These are phyloP conservation scores for Petaurus breviceps DNA, from an alignment of 2,113 vertebrate genomes.

Conservation along the genomic window DNA sequence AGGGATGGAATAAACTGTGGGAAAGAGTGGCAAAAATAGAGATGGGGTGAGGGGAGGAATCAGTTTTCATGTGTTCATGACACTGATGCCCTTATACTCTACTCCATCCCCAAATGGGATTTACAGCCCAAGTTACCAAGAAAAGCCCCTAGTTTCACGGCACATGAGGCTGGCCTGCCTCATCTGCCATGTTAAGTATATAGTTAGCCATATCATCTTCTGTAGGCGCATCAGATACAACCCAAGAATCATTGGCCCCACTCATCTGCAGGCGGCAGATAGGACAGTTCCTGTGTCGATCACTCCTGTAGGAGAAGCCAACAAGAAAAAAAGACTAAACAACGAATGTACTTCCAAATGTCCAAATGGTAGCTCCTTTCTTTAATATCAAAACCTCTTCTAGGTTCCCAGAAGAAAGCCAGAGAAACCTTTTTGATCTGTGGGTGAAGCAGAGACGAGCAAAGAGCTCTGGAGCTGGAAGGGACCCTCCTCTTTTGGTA, in stretches of 20 bases:
- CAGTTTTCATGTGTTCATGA: constrained; percentile 60
- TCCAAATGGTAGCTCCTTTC: neutral
- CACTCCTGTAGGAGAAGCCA: constrained; percentile 90
- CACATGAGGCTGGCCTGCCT: constrained; percentile 93
- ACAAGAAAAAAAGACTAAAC: neutral
- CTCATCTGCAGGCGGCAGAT: constrained; percentile 96
- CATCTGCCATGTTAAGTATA: constrained; percentile 97
- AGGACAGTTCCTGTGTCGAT: constrained; percentile 95
- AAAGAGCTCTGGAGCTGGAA: neutral
- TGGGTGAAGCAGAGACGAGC: neutral
- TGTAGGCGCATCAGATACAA: constrained; percentile 96
- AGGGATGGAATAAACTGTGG: constrained; percentile 59
- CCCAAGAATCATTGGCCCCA: constrained; percentile 95
- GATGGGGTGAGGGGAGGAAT: neutral
- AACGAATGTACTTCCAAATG: neutral
- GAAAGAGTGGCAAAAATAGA: constrained; percentile 67
- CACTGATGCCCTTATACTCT: constrained; percentile 9
- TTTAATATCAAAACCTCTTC: constrained; percentile 18
- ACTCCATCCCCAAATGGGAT: neutral
- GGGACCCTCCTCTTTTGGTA: neutral
- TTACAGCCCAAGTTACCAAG: neutral
- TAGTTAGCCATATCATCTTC: constrained; percentile 96
- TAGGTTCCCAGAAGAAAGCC: neutral
- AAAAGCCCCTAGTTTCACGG: constrained; percentile 83
- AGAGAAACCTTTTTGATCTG: neutral